A percentile compares a stretch with the other conserved stretches of the same genome.
phyloP scores from a whole-genome alignment of 37 sponge, comb jelly and placozoan genomes.

The Hormiphora californensis region DNA sequence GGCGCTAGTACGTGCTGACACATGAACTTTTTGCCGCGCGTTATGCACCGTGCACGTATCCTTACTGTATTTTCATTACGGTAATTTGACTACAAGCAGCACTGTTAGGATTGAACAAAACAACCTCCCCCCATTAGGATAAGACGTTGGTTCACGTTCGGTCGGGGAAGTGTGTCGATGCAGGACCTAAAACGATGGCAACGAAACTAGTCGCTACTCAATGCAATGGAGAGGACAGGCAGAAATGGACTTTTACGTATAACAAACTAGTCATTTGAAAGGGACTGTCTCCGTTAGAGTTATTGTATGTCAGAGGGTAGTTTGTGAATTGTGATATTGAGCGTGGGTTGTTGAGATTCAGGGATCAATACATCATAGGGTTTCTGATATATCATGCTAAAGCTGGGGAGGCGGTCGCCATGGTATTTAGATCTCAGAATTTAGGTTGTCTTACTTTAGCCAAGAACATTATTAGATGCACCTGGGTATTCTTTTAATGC shows the following conservation, averaged over 20 bases:
- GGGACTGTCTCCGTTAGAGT: too few species aligned
- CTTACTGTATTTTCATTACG: neutral
- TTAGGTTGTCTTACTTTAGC: too few species aligned
- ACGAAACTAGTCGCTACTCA: neutral
- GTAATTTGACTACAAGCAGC: neutral
- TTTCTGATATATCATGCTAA: neutral
- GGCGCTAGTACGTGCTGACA: too few species aligned
- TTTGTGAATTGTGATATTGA: neutral
- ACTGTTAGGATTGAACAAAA: neutral
- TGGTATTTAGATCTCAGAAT: too few species aligned
- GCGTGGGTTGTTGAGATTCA: neutral
- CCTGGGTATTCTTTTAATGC: too few species aligned
- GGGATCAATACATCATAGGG: neutral
- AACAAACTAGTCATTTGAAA: neutral
- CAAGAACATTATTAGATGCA: too few species aligned
- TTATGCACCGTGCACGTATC: neutral
- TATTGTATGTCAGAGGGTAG: too few species aligned
- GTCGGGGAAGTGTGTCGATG: conserved; percentile 35
- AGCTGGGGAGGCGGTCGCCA: neutral
- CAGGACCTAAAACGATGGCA: neutral
- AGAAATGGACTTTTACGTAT: conserved; percentile 38
- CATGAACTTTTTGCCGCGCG: too few species aligned
- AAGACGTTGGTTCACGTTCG: neutral
- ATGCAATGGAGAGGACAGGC: conserved; percentile 2
- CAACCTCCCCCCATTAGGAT: neutral